Percentiles rank a stretch among this genome's conserved stretches.
Evolutionary conservation across 2,113 vertebrate species (phyloP).

Genomic region (Colius striatus): DNA sequence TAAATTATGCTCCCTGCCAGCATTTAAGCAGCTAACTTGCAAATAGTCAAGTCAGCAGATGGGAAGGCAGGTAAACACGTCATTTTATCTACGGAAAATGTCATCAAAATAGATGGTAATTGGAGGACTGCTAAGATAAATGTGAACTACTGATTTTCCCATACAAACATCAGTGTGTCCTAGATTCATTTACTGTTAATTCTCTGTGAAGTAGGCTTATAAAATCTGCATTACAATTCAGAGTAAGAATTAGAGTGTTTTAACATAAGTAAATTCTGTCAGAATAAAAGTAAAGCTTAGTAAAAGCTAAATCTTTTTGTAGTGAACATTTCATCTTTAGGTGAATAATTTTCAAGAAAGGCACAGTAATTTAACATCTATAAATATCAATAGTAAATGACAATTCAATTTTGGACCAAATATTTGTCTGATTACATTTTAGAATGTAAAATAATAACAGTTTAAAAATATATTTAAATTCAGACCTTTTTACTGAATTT

Average conservation of each 20-base stretch:
- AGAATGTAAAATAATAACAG: background rate
- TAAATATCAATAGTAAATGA: background rate
- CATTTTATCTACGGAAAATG: conserved; percentile 7
- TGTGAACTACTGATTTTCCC: background rate
- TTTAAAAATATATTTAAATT: background rate
- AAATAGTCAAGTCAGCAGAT: conserved; percentile 14
- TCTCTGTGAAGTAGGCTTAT: background rate
- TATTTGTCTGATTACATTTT: background rate
- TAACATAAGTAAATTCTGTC: background rate
- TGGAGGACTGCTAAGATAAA: background rate
- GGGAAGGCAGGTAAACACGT: background rate
- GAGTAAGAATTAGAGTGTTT: background rate
- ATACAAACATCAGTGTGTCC: background rate
- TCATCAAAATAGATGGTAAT: background rate
- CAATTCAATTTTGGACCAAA: background rate
- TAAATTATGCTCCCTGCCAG: background rate
- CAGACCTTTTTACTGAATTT: background rate
- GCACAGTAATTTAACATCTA: background rate
- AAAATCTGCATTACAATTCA: background rate
- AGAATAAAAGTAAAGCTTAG: background rate
- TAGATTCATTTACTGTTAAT: background rate
- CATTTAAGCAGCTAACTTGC: conserved; percentile 28
- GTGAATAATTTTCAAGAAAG: background rate
- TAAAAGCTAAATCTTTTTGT: background rate
- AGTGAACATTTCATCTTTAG: background rate